Base-by-base conservation (phyloP, 2,888 invertebrate genomes). In the Keiferia lycopersicella region DNA sequence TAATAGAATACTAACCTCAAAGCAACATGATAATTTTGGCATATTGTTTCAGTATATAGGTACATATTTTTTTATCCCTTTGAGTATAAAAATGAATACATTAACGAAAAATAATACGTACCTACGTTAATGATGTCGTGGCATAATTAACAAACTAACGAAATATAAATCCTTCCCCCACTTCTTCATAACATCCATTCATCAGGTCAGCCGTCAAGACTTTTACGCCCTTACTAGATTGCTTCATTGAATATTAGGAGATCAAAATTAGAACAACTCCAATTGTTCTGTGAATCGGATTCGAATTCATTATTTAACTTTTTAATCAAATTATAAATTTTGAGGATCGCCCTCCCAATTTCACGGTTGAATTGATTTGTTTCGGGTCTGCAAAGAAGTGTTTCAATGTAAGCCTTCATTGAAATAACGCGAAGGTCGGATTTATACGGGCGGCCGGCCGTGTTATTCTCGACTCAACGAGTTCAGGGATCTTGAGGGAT, bases 301-400 rank as follows among this genome's bases (percentile, higher is more conserved):
- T 81, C 71, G 74, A 74, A 78, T 84, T 86, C 83, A 85, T 87
- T 84, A 83, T 80, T 84, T 82, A 83, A 88, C 83, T 84, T 85
- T 87, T 83, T 83, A 84, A 87, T 85, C 81, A 84, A 88, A 86
- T 84, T 86, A 80, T 79, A 84, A 84, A 84, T 85, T 85, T 88
- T 82, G 82, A 83, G 84, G 82, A 83, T 83, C 82, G 81, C 83
- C 85, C 81, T 79, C 81, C 80, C 83, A 87, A 90, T 89, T 88
- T 87, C 76, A 83, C 78, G 84, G 80, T 73, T 87, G 83, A 88
- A 86, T 83, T 80, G 83, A 78, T 87, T 87, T 88, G 84, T 89
- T 89, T 88, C 81, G 82, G 81, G 71, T 69, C 73, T 76, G 82
- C 80, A 84, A 84, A 88, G 86, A 88, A 87, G 83, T 86, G 83